These are phyloP conservation scores for Leontopithecus rosalia DNA, from an alignment of 2,797 vertebrate species.

Conservation along the genomic window DNA sequence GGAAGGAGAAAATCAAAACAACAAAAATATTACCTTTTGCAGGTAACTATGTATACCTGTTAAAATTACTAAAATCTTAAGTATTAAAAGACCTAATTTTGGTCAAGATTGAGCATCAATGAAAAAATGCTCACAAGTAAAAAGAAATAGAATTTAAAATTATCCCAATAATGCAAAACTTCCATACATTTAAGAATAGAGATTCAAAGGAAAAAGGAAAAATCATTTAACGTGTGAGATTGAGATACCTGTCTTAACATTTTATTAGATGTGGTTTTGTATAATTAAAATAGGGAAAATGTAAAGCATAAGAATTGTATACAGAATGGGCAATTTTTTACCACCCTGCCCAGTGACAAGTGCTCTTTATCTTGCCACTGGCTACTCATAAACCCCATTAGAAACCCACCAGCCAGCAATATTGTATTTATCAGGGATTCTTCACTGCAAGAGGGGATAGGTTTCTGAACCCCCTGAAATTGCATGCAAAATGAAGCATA, in stretches of 20 bases:
- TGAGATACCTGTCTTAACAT: not conserved
- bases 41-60: not conserved
- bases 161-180: not conserved
- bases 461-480: not conserved
- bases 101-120: not conserved
- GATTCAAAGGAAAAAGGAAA: constrained; percentile 3
- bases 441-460: not conserved
- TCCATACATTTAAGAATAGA: not conserved
- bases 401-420: not conserved
- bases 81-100: constrained; percentile 9
- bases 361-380: not conserved
- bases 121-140: not conserved
- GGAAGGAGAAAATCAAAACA: not conserved
- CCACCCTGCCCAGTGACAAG: not conserved
- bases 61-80: constrained; percentile 16
- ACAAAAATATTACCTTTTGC: not conserved
- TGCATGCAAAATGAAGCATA: constrained; percentile 8
- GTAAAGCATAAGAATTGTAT: not conserved
- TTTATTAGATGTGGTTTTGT: not conserved
- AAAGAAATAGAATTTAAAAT: not conserved
- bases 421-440: not conserved
- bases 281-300: constrained; percentile 2
- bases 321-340: not conserved
- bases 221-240: not conserved
- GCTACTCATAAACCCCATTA: not conserved